Evolutionary conservation across 2,888 invertebrate genomes (phyloP).

Genomic region (Hedya salicella): DNA sequence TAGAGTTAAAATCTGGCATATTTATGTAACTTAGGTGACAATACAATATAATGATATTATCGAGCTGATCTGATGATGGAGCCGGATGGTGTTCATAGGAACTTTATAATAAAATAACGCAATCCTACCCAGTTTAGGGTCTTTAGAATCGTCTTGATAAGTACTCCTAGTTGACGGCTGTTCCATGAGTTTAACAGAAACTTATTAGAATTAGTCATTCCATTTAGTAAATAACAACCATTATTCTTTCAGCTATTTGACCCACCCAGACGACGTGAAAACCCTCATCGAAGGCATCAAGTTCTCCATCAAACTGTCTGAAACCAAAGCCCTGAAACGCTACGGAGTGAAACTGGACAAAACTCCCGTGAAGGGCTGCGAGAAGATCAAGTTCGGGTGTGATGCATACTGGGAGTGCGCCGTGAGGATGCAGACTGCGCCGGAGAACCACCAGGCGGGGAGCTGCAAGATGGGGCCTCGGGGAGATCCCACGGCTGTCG

Average conservation of each 20-base stretch:
- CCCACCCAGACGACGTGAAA: constrained; percentile 91
- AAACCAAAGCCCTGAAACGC: constrained; percentile 85
- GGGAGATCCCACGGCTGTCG: constrained; percentile 89
- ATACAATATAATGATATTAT: no score
- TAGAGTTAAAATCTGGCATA: no score
- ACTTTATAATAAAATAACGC: no score
- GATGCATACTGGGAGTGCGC: constrained; percentile 93
- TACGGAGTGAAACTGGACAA: constrained; percentile 91
- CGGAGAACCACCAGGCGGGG: constrained; percentile 93
- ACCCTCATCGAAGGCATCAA: constrained; percentile 93
- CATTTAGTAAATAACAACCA: no score
- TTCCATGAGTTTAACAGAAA: no score
- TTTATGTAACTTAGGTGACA: no score
- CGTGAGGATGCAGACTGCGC: constrained; percentile 89
- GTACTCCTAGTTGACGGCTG: no score
- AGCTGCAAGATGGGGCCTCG: constrained; percentile 93
- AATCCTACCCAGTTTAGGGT: no score
- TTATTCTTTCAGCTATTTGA: constrained; percentile 84
- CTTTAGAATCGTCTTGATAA: no score
- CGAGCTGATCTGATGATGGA: no score
- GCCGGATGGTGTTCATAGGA: no score
- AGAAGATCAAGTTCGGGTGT: constrained; percentile 88
- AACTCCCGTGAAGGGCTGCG: constrained; percentile 90
- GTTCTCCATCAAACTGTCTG: constrained; percentile 88
- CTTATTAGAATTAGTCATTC: no score